These are phyloP conservation scores for Drosophila austrosaltans DNA, from an alignment of 2,888 invertebrate genomes.

Conservation along the genomic window DNA sequence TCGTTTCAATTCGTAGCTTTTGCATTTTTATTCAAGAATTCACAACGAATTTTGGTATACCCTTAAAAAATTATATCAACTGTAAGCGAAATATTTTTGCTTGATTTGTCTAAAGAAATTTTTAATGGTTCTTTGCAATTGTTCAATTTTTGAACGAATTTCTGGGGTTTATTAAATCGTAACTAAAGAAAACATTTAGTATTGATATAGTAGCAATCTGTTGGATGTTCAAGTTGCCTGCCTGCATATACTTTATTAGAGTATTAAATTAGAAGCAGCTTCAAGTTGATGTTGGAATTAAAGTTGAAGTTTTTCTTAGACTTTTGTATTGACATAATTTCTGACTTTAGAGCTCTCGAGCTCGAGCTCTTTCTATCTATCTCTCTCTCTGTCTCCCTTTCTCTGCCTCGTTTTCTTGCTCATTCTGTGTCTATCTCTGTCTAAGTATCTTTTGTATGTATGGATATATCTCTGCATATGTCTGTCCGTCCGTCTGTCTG, in stretches of 20 bases:
- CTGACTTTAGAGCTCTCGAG: conserved; percentile 36
- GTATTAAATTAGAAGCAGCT: conserved; percentile 38
- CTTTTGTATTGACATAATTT: conserved; percentile 67
- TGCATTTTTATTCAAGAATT: neutral
- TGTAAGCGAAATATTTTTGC: no score
- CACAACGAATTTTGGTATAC: conserved; percentile 1
- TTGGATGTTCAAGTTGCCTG: neutral
- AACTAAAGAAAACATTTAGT: no score
- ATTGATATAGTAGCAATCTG: neutral
- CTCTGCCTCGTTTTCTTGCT: neutral
- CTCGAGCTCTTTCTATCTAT: neutral
- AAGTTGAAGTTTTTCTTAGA: conserved; percentile 10
- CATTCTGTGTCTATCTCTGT: no score
- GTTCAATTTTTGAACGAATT: no score
- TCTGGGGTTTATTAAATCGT: no score
- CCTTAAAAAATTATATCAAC: neutral
- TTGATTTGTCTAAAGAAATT: no score
- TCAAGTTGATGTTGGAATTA: conserved; percentile 17
- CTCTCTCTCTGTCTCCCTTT: neutral
- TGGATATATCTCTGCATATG: no score
- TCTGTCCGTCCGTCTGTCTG: neutral
- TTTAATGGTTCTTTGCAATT: no score
- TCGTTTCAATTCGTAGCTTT: conserved; percentile 9
- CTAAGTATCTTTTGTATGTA: conserved; percentile 3
- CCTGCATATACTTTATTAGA: neutral